A percentile compares a stretch with the other conserved stretches of the same genome.
These are phyloP conservation scores for Podilymbus podiceps DNA, from an alignment of 2,113 vertebrate species.

Conservation along the genomic window DNA sequence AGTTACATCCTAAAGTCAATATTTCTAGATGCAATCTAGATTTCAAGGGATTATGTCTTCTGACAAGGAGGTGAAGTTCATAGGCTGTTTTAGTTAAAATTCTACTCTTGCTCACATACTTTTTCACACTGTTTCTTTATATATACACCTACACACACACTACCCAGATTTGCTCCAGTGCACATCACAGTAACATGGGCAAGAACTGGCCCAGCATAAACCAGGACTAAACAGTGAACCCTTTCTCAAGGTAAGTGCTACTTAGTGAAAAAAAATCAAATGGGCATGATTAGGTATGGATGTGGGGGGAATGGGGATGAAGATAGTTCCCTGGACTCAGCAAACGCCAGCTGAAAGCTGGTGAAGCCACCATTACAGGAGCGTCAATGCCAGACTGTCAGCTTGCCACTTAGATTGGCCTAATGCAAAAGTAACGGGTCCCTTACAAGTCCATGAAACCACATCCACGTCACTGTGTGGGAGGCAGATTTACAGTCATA, in stretches of 20 bases:
- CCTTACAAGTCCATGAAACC: neutral
- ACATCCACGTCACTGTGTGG: neutral
- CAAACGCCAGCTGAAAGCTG: neutral
- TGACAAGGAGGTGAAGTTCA: neutral
- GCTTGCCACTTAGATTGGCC: neutral
- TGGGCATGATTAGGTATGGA: neutral
- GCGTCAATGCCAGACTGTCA: neutral
- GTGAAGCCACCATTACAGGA: neutral
- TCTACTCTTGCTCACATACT: neutral
- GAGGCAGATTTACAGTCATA: neutral
- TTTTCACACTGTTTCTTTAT: neutral
- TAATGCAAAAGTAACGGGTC: neutral
- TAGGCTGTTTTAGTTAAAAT: neutral
- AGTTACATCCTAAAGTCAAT: neutral
- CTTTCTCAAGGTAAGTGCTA: neutral
- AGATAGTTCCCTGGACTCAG: neutral
- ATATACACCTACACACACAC: neutral
- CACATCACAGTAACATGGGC: neutral
- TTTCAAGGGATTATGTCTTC: neutral
- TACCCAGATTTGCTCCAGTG: neutral
- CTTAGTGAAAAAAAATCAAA: neutral
- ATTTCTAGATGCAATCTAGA: neutral
- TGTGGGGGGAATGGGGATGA: neutral
- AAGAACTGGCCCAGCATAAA: neutral
- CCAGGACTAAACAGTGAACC: neutral